phyloP scores from a whole-genome alignment of 2,888 invertebrate genomes.

The Lumbricus terrestris region DNA sequence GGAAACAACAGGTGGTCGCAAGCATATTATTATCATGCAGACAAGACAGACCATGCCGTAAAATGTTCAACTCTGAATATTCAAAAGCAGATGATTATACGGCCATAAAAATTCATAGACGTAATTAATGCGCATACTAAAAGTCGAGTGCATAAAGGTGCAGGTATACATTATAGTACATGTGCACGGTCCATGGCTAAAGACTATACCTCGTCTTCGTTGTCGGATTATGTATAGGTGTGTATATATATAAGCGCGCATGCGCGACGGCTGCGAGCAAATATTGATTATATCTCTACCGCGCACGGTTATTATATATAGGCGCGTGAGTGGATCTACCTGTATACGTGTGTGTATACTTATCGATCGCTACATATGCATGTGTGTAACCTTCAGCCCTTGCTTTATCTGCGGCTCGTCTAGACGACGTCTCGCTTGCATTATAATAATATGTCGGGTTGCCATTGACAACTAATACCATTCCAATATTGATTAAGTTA shows the following conservation, averaged over 20 bases:
- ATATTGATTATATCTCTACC: not conserved
- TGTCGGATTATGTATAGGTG: not conserved
- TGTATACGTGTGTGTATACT: not conserved
- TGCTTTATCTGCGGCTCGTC: not conserved
- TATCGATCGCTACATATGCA: constrained; percentile 3
- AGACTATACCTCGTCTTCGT: too few relatives aligned
- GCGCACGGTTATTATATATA: not conserved
- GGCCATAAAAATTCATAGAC: not conserved
- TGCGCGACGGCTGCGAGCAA: not conserved
- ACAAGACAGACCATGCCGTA: too few relatives aligned
- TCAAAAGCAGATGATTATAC: not conserved
- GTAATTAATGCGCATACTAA: not conserved
- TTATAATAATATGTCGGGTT: not conserved
- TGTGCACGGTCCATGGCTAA: not conserved
- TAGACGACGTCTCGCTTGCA: not conserved
- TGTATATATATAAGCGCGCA: not conserved
- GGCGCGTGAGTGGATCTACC: not conserved
- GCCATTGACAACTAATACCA: not conserved
- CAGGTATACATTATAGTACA: not conserved
- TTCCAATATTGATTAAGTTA: constrained; percentile 3
- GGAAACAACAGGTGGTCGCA: not conserved
- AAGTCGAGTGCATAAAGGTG: not conserved
- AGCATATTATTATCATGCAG: not conserved
- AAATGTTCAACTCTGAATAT: not conserved
- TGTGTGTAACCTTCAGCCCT: not conserved